phyloP scores from a whole-genome alignment of 2,113 vertebrate species.

The Spea multiplicata region DNA sequence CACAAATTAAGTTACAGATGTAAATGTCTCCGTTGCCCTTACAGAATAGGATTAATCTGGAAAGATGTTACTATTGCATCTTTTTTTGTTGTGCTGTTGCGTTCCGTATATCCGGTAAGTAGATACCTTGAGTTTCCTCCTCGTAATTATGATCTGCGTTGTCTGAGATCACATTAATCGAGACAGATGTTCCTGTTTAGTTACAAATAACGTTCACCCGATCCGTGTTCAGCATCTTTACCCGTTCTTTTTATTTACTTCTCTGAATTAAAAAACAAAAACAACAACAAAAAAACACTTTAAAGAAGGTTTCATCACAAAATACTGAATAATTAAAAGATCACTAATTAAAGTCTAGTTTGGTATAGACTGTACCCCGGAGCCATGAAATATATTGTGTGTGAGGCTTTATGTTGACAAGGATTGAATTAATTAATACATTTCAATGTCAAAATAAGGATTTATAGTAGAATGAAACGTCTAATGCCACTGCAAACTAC shows the following conservation, averaged over 20 bases:
- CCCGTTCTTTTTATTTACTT: no score
- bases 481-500: no score
- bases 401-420: neutral
- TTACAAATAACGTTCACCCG: neutral
- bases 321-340: conserved; percentile 74
- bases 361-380: conserved; percentile 68
- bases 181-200: neutral
- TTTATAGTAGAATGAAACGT: neutral
- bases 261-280: no score
- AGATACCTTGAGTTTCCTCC: neutral
- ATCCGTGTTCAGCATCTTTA: no score
- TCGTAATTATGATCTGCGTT: neutral
- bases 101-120: neutral
- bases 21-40: conserved; percentile 50
- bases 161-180: neutral
- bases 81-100: neutral
- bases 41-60: conserved; percentile 35
- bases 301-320: no score
- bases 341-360: conserved; percentile 70
- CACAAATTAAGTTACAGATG: conserved; percentile 55
- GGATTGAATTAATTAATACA: neutral
- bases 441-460: neutral
- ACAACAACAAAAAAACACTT: no score
- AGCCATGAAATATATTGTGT: conserved; percentile 53
- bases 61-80: neutral